Conservation (phyloP, 2,113 vertebrate genomes). For the Epinephelus lanceolatus region DNA sequence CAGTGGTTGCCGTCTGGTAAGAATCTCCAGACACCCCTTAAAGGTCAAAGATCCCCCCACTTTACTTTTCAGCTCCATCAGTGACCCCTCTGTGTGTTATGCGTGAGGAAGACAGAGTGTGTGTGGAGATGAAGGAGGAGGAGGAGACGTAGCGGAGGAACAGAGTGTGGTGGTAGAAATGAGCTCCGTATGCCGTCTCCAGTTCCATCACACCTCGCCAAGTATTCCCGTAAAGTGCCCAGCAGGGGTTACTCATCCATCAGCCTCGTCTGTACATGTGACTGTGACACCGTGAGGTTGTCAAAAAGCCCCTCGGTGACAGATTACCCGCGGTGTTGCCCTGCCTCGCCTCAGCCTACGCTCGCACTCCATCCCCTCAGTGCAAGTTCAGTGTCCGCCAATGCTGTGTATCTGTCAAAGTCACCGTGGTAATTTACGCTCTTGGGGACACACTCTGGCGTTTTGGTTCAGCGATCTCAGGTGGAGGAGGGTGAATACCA, state of each 20-base stretch:
- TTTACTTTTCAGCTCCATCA: constrained; percentile 48
- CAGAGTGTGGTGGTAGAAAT: constrained; percentile 16
- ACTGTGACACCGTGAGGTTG: constrained; percentile 49
- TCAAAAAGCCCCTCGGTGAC: constrained; percentile 61
- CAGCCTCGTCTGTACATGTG: constrained; percentile 38
- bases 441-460: constrained; percentile 46
- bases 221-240: constrained; percentile 16
- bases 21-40: constrained; percentile 53
- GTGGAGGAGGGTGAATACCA: constrained; percentile 75
- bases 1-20: constrained; percentile 44
- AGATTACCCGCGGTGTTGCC: constrained; percentile 46
- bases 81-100: constrained; percentile 32
- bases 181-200: constrained; percentile 21
- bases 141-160: constrained; percentile 12
- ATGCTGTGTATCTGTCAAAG: constrained; percentile 71
- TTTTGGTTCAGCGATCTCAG: constrained; percentile 60
- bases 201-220: constrained; percentile 52
- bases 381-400: constrained; percentile 54
- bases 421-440: constrained; percentile 74
- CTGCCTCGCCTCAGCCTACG: constrained; percentile 18
- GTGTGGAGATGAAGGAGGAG: constrained; percentile 5
- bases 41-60: constrained; percentile 52
- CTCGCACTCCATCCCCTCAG: constrained; percentile 47
- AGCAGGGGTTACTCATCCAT: constrained; percentile 42
- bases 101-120: constrained; percentile 25